phyloP scores from a whole-genome alignment of 2,113 vertebrate genomes.

The Artemisiospiza belli region DNA sequence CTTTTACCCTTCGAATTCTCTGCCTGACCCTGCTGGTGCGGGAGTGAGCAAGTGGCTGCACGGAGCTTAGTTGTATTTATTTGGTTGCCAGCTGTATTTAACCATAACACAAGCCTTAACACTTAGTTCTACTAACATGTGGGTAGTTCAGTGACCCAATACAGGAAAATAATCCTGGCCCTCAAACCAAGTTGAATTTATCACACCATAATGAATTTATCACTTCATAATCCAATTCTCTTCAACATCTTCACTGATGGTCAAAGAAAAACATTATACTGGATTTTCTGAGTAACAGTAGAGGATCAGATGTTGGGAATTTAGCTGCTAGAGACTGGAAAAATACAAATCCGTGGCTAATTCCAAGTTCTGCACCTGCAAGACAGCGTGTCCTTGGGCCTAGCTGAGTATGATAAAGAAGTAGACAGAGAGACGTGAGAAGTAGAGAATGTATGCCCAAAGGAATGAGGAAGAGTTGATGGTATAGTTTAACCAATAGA shows the following conservation, averaged over 20 bases:
- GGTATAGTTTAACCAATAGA: too few species aligned
- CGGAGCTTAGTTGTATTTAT: background rate
- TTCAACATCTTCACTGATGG: too few species aligned
- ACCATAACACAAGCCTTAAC: background rate
- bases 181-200: background rate
- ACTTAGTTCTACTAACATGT: background rate
- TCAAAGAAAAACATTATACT: background rate
- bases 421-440: too few species aligned
- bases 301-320: too few species aligned
- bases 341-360: too few species aligned
- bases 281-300: background rate
- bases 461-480: too few species aligned
- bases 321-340: too few species aligned
- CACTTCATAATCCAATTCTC: background rate
- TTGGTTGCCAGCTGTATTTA: too few species aligned
- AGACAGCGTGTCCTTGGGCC: too few species aligned
- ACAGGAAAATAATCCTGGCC: background rate
- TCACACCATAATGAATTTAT: background rate
- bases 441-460: too few species aligned
- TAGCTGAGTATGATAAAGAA: too few species aligned
- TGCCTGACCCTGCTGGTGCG: background rate
- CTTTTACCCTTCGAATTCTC: background rate
- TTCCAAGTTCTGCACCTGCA: too few species aligned
- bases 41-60: background rate
- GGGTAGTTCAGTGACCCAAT: background rate